phyloP scores from a whole-genome alignment of 2,113 vertebrate genomes.

The Neolamprologus ventralis region DNA sequence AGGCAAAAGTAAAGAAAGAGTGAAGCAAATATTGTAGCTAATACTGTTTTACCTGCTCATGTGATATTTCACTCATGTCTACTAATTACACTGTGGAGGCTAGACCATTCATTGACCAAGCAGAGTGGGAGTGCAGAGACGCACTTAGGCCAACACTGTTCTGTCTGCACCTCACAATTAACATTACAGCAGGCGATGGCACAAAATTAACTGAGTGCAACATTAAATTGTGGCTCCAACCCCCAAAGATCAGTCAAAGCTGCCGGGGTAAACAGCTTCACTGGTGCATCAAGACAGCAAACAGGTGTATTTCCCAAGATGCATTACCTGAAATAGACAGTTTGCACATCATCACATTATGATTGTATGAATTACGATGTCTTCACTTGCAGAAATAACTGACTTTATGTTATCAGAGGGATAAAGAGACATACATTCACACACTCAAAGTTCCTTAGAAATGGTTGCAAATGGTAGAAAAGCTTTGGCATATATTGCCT shows the following conservation, averaged over 20 bases:
- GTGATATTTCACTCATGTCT: neutral
- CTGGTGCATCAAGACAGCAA: neutral
- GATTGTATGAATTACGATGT: slow-evolving; percentile 56
- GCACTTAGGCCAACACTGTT: neutral
- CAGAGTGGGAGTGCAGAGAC: neutral
- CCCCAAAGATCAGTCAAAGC: neutral
- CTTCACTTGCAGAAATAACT: slow-evolving; percentile 43
- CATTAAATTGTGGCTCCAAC: neutral
- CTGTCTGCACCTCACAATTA: neutral
- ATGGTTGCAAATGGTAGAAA: slow-evolving; percentile 61
- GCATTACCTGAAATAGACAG: slow-evolving; percentile 12
- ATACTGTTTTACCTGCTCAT: neutral
- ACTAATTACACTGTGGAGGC: neutral
- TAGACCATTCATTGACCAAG: neutral
- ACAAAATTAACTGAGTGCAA: neutral
- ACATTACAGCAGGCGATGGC: neutral
- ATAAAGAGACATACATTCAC: slow-evolving; percentile 38
- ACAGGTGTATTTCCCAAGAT: neutral
- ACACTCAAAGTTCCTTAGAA: slow-evolving; percentile 55
- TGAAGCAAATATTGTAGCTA: neutral
- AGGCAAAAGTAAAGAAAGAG: neutral
- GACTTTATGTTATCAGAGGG: slow-evolving; percentile 34
- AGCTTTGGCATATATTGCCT: slow-evolving; percentile 68
- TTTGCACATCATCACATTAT: slow-evolving; percentile 49
- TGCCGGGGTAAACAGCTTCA: neutral